These are phyloP conservation scores for Chrysocyon brachyurus DNA, from an alignment of 2,797 vertebrate species.

Conservation along the genomic window DNA sequence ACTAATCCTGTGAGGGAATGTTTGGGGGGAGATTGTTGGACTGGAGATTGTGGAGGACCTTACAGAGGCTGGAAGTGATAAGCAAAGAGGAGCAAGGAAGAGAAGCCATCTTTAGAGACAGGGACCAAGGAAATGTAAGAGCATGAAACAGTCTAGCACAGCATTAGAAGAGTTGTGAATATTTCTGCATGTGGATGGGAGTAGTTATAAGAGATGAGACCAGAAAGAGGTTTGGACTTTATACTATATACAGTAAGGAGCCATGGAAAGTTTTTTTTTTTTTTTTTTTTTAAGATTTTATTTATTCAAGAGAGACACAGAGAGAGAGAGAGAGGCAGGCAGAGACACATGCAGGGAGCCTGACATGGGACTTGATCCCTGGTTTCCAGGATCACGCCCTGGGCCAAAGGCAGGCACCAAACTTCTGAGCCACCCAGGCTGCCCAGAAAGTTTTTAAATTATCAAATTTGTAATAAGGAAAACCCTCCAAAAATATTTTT, in stretches of 20 bases:
- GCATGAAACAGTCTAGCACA: neutral
- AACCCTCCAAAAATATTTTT: constrained; percentile 18
- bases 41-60: neutral
- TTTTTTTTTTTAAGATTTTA: too few relatives aligned
- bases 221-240: constrained; percentile 32
- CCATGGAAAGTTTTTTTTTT: neutral
- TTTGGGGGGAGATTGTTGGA: neutral
- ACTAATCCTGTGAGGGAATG: neutral
- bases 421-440: too few relatives aligned
- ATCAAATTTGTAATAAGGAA: constrained; percentile 47
- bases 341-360: too few relatives aligned
- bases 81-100: neutral
- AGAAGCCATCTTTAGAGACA: neutral
- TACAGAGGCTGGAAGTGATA: neutral
- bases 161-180: neutral
- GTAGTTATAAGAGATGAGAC: neutral
- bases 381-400: too few relatives aligned
- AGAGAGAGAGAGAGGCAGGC: too few relatives aligned
- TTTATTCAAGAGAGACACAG: too few relatives aligned
- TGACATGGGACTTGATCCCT: too few relatives aligned
- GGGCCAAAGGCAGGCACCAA: too few relatives aligned
- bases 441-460: neutral
- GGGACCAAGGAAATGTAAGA: neutral
- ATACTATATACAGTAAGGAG: neutral
- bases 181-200: neutral